These are phyloP conservation scores for Lasioglossum leucozonium DNA, from an alignment of 2,888 invertebrate genomes.

Conservation along the genomic window DNA sequence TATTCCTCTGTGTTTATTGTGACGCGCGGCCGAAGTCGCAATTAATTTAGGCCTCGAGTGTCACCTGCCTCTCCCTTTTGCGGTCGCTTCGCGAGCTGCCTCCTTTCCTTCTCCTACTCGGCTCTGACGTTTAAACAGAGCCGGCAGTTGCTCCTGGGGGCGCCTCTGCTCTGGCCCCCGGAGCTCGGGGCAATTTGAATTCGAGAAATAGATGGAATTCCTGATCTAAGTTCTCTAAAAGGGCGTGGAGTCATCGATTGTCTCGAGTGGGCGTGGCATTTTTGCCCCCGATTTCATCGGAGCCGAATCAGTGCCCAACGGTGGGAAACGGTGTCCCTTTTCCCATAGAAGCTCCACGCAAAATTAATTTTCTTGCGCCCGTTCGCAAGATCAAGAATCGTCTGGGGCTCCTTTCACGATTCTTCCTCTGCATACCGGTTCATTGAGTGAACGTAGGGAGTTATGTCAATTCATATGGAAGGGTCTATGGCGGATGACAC, in stretches of 20 bases:
- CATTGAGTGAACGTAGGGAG: slow-evolving; percentile 26
- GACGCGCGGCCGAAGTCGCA: slow-evolving; percentile 45
- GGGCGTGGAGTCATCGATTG: no score
- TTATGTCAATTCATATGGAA: slow-evolving; percentile 36
- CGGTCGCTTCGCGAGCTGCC: slow-evolving; percentile 11
- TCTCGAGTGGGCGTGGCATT: neutral
- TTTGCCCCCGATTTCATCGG: neutral
- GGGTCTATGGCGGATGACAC: neutral
- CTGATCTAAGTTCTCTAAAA: neutral
- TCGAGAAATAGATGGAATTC: neutral
- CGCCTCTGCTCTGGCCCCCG: neutral
- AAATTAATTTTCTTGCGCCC: neutral
- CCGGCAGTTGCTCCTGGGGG: neutral
- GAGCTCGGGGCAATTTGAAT: neutral
- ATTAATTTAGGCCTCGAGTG: slow-evolving; percentile 55
- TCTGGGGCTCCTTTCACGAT: neutral
- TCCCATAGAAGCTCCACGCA: neutral
- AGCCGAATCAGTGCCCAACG: neutral
- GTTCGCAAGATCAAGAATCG: neutral
- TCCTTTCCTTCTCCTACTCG: neutral
- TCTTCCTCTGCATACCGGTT: slow-evolving; percentile 11
- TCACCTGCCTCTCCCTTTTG: slow-evolving; percentile 44
- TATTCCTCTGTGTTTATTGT: slow-evolving; percentile 51
- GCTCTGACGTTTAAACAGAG: neutral
- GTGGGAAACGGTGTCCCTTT: no score